Percentiles rank a stretch among this genome's conserved stretches.
These are phyloP conservation scores for Herminia tarsipennalis DNA, from an alignment of 2,888 invertebrate genomes.

Conservation along the genomic window DNA sequence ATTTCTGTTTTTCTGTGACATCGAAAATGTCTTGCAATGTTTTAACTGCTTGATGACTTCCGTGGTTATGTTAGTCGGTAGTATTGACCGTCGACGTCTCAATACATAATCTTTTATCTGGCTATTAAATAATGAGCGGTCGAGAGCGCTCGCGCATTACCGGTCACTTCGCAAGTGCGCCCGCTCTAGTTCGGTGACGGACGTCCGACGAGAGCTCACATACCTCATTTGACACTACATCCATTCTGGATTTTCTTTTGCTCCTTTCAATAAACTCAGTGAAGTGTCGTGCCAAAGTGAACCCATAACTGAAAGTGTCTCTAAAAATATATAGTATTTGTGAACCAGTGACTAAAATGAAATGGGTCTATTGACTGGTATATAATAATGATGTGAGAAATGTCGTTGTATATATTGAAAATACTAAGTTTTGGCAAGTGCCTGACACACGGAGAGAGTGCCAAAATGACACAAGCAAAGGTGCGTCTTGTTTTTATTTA, in stretches of 20 bases:
- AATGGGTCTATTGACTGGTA: constrained; percentile 22
- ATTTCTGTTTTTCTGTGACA: not conserved
- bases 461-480: constrained; percentile 66
- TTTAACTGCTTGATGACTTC: constrained; percentile 24
- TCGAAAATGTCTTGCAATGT: constrained; percentile 3
- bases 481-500: constrained; percentile 66
- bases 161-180: constrained; percentile 53
- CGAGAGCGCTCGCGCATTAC: constrained; percentile 48
- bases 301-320: constrained; percentile 4
- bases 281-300: constrained; percentile 22
- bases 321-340: constrained; percentile 16
- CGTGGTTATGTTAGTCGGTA: constrained; percentile 50
- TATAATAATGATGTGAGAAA: constrained; percentile 44
- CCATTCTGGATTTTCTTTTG: constrained; percentile 12
- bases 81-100: constrained; percentile 75
- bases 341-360: constrained; percentile 28
- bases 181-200: constrained; percentile 52
- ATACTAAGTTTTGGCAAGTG: constrained; percentile 58
- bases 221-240: constrained; percentile 26
- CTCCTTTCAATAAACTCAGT: not conserved
- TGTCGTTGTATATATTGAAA: constrained; percentile 54
- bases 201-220: constrained; percentile 32
- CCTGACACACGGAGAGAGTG: constrained; percentile 50
- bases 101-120: constrained; percentile 83
- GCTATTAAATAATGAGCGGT: constrained; percentile 78